Evolutionary conservation across 2,888 invertebrate species (phyloP).

Genomic region (Acronicta alni): DNA sequence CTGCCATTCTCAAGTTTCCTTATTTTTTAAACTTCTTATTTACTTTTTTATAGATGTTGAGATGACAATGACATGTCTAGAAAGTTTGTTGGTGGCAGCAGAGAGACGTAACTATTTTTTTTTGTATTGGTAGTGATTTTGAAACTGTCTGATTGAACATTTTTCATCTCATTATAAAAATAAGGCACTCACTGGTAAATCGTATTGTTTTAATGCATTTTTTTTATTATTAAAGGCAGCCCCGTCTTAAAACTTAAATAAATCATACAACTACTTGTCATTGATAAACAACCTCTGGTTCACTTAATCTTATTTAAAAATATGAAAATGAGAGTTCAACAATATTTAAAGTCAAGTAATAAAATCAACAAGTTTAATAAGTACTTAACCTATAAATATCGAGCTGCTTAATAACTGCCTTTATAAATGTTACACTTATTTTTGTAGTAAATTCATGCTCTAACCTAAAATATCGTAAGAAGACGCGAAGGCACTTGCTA

Average conservation of each 20-base stretch:
- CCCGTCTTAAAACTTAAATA: conserved; percentile 44
- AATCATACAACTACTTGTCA: conserved; percentile 62
- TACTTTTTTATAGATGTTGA: no score
- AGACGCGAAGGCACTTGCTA: conserved; percentile 70
- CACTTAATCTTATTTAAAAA: conserved; percentile 60
- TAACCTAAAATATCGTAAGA: conserved; percentile 58
- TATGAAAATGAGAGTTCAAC: conserved; percentile 77
- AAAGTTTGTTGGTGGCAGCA: no score
- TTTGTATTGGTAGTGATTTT: no score
- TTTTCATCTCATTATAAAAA: no score
- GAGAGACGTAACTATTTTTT: no score
- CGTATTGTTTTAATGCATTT: no score
- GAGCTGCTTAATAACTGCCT: conserved; percentile 62
- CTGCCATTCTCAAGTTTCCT: conserved; percentile 26
- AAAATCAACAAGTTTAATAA: conserved; percentile 60
- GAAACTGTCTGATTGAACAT: no score
- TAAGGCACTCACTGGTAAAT: neutral
- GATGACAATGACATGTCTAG: no score
- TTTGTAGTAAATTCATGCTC: conserved; percentile 63
- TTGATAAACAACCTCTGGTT: conserved; percentile 64
- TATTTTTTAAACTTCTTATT: neutral
- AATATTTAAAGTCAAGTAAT: conserved; percentile 77
- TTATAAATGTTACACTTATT: conserved; percentile 47
- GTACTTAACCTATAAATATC: conserved; percentile 60
- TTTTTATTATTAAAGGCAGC: conserved; percentile 31